Evolutionary conservation across 2,113 vertebrate genomes (phyloP), one percentile per base, ranked within the genome.

Genomic region (Pheucticus melanocephalus): DNA sequence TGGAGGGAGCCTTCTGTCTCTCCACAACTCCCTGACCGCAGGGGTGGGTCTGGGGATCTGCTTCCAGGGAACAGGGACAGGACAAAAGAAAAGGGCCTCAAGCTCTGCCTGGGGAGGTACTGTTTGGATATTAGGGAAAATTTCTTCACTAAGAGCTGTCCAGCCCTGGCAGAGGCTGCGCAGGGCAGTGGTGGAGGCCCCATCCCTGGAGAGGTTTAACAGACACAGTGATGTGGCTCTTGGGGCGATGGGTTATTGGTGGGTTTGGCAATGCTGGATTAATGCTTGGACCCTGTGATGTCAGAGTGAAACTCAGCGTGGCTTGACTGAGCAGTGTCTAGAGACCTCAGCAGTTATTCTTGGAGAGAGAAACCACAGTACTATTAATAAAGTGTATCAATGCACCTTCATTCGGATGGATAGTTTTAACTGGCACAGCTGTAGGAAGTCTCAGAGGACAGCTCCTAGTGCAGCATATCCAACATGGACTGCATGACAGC

Each of bases 21-120:
- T 61, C 37, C 45, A 44, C 28, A n/a, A 10, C 33, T 66, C 44
- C 37, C 27, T 33, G 37, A 27, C 27, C 47, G 61, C 33, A 0
- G 0, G 22, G 5, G 5, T 15, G 4, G 6, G 4, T 44, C 0
- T 0, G 19, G 9, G 69, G 13, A 37, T 35, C 40, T 68, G 24
- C 30, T 82, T 18, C 23, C 45, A 60, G 47, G 63, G 8, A 19
- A 27, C 17, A 47, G n/a, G 9, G 20, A 53, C 30, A 27, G 54
- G 35, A 69, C 21, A 15, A 48, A 40, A 69, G 30, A 6, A 27
- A 54, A 76, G 0, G 0, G 25, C 17, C 35, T 69, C 63, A 54
- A 12, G 21, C 22, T 76, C 31, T 40, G 27, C 47, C 10, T 45
- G 17, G 17, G 3, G 10, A 61, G 21, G n/a, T 40, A 35, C n/a